Base-by-base conservation (phyloP, 2,113 vertebrate genomes). In the Tympanuchus pallidicinctus region DNA sequence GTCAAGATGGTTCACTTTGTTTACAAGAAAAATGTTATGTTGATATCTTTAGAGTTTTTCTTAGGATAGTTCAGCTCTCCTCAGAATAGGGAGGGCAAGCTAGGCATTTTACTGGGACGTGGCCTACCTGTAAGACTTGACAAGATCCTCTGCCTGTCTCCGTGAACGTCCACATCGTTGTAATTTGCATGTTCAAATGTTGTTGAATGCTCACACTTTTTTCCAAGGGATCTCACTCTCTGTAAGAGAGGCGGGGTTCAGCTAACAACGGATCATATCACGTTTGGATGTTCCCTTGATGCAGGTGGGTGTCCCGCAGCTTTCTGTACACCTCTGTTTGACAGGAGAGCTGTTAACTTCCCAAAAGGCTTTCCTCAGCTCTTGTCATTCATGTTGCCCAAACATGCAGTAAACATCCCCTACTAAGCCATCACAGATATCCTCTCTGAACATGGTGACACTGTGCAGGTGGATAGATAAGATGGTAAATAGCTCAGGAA, bases 391-490 rank as follows among this genome's bases (percentile, higher is more conserved):
- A 60, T 16, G 10, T 86, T 88, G 65, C 60, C 50, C 88, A 90
- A 86, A 83, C 7, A 21, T 36, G 19, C 75, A 89, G 25, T 43
- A 92, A 89, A 59, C n/a, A 8, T 66, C 45, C 42, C 72, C 22
- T 86, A 71, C 77, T 90, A 92, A 91, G 80, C 81, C 56, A 83
- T 74, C 65, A 74, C 42, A 78, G 52, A 77, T 72, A 67, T 83
- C 28, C 13, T 56, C 65, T 82, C 66, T 25, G n/a, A 66, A 64
- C n/a, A 66, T 86, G 70, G 75, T 60, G 85, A 63, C 71, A 70
- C n/a, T 88, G 77, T 90, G 73, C 57, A 92, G 76, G 81, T 25
- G 21, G 36, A 66, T 88, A 70, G 76, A 56, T 45, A 57, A 94
- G 34, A 86, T 1, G 3, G 70, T 56, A 50, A 67, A 90, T 93